phyloP scores from a whole-genome alignment of 2,888 invertebrate species.

The Hecatera dysodea region DNA sequence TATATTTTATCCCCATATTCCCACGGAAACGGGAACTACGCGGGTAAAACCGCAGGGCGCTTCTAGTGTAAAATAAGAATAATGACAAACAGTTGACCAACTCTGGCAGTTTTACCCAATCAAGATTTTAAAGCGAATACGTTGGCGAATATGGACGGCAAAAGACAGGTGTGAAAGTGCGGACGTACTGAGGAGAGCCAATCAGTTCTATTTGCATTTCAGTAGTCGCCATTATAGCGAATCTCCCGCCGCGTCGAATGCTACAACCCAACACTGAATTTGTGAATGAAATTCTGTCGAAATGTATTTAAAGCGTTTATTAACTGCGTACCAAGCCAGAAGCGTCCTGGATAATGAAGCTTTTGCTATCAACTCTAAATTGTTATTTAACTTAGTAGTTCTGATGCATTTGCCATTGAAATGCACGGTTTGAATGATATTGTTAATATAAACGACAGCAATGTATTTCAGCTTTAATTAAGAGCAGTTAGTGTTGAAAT shows the following conservation, averaged over 20 bases:
- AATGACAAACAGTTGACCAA: constrained; percentile 60
- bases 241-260: constrained; percentile 67
- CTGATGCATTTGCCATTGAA: constrained; percentile 68
- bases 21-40: too few species aligned
- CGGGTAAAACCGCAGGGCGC: too few species aligned
- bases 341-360: constrained; percentile 72
- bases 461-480: constrained; percentile 59
- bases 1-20: too few species aligned
- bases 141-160: constrained; percentile 52
- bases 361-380: constrained; percentile 74
- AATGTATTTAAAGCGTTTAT: constrained; percentile 77
- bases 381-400: constrained; percentile 74
- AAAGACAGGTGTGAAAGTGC: constrained; percentile 64
- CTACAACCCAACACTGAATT: constrained; percentile 64
- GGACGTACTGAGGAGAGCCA: constrained; percentile 72
- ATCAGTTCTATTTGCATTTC: constrained; percentile 83
- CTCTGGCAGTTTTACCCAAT: constrained; percentile 54
- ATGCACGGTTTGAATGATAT: constrained; percentile 64
- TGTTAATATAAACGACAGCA: constrained; percentile 50
- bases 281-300: constrained; percentile 74
- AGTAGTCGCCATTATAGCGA: constrained; percentile 77
- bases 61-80: too few species aligned
- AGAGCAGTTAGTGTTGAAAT: constrained; percentile 37
- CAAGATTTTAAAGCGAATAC: constrained; percentile 59
- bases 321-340: constrained; percentile 72